phyloP scores from a whole-genome alignment of 2,888 invertebrate species.

The Conops quadrifasciatus region DNA sequence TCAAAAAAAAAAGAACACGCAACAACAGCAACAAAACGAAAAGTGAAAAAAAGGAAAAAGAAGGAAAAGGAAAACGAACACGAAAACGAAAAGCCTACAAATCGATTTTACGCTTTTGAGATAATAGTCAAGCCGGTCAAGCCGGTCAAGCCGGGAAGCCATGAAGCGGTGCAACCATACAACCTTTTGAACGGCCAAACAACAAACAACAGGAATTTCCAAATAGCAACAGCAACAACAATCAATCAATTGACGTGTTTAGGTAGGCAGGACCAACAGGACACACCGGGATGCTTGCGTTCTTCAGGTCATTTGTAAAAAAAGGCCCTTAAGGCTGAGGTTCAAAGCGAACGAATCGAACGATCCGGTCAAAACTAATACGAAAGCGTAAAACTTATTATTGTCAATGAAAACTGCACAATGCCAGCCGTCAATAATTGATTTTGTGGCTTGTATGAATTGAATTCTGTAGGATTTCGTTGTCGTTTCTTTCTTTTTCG shows the following conservation, averaged over 20 bases:
- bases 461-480: too few relatives aligned
- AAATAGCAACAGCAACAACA: background rate
- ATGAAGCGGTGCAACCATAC: too few relatives aligned
- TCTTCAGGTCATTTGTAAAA: background rate
- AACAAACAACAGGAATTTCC: background rate
- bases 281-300: background rate
- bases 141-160: background rate
- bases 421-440: constrained; percentile 56
- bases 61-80: background rate
- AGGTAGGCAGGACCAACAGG: background rate
- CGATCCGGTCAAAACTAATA: too few relatives aligned
- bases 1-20: background rate
- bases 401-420: background rate
- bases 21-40: background rate
- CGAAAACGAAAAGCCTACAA: background rate
- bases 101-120: constrained; percentile 22
- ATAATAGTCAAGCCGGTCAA: too few relatives aligned
- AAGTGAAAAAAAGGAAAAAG: background rate
- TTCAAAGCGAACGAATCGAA: too few relatives aligned
- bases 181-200: too few relatives aligned
- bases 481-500: too few relatives aligned
- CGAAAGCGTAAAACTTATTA: too few relatives aligned
- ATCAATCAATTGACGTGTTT: background rate
- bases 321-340: too few relatives aligned
- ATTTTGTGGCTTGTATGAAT: constrained; percentile 53